These are phyloP conservation scores for Drosophila ogumai DNA, from an alignment of 1,140 invertebrate species.

Conservation along the genomic window DNA sequence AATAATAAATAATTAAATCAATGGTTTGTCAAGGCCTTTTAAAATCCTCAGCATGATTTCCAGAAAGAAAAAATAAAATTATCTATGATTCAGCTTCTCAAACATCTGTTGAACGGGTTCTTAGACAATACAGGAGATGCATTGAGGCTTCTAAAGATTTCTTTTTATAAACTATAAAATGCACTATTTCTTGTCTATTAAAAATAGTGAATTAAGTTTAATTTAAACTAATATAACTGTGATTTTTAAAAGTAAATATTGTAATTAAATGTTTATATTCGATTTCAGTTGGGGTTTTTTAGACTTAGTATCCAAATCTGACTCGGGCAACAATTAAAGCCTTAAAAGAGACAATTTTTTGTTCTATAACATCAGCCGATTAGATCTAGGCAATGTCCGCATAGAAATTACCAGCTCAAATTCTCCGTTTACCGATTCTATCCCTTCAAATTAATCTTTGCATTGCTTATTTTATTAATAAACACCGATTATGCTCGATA, in stretches of 20 bases:
- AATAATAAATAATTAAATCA: too few relatives aligned
- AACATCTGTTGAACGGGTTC: conserved; percentile 22
- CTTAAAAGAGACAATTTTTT: background rate
- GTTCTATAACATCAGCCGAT: background rate
- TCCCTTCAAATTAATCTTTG: background rate
- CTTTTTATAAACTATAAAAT: background rate
- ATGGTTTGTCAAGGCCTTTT: too few relatives aligned
- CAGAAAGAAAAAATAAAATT: background rate
- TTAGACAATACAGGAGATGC: background rate
- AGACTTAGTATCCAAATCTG: background rate
- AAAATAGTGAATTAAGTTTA: background rate
- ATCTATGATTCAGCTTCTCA: background rate
- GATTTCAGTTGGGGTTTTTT: background rate
- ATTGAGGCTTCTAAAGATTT: background rate
- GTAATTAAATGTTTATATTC: background rate
- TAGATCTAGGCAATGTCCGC: background rate
- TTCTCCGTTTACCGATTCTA: background rate
- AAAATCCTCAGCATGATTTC: too few relatives aligned
- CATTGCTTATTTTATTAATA: conserved; percentile 1
- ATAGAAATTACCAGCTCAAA: background rate
- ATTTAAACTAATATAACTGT: background rate
- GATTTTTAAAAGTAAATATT: background rate
- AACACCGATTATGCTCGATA: conserved; percentile 10
- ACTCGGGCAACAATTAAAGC: too few relatives aligned
- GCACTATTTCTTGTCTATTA: background rate